A percentile compares a stretch with the other conserved stretches of the same genome.
These are phyloP conservation scores for Oncorhynchus kisutch DNA, from an alignment of 2,113 vertebrate genomes.

Conservation along the genomic window DNA sequence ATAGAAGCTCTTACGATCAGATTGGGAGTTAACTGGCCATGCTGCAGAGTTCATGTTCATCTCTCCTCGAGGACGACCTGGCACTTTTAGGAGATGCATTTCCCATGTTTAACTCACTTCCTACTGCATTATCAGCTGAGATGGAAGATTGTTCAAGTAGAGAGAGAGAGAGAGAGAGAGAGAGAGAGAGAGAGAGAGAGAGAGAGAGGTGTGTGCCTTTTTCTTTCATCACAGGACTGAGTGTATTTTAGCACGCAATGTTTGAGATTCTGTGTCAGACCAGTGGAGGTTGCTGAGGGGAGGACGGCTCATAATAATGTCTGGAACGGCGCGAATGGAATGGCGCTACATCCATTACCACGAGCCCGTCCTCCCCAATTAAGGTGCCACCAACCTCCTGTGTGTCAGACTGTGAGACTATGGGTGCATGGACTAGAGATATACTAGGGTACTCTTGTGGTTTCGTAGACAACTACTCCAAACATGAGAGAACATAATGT, in stretches of 20 bases:
- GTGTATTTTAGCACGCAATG: background rate
- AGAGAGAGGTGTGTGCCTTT: background rate
- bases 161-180: background rate
- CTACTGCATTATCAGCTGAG: conserved; percentile 50
- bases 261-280: too few species aligned
- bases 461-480: too few species aligned
- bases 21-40: conserved; percentile 1
- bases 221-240: conserved; percentile 5
- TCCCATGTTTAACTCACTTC: conserved; percentile 53
- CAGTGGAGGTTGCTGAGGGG: too few species aligned
- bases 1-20: conserved; percentile 12
- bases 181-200: conserved; percentile 5
- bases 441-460: too few species aligned
- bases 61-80: background rate
- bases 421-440: too few species aligned
- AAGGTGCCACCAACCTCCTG: background rate
- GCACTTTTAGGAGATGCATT: conserved; percentile 56
- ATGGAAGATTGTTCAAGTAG: conserved; percentile 29
- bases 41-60: background rate
- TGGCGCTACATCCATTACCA: too few species aligned
- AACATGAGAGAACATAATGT: too few species aligned
- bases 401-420: background rate
- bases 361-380: background rate
- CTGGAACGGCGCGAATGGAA: too few species aligned
- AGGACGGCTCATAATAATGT: too few species aligned